These are phyloP conservation scores for Lasioglossum morio DNA, from an alignment of 2,888 invertebrate genomes.

Conservation along the genomic window DNA sequence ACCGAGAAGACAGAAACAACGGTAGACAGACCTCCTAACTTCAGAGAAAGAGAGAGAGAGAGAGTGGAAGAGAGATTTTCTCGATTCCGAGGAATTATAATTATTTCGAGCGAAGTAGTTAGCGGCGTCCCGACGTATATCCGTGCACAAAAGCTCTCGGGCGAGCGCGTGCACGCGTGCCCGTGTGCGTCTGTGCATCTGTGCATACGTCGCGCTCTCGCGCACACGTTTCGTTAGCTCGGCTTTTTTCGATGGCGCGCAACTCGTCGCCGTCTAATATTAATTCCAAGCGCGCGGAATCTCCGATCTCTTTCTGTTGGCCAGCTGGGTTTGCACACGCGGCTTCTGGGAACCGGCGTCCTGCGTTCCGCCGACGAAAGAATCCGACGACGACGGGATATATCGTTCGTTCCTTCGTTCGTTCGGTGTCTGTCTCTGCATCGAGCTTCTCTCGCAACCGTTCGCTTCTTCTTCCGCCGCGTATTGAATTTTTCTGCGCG, in stretches of 20 bases:
- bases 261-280: constrained; percentile 68
- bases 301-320: constrained; percentile 71
- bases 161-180: neutral
- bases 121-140: constrained; percentile 29
- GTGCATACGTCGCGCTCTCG: neutral
- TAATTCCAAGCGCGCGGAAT: constrained; percentile 74
- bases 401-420: constrained; percentile 78
- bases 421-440: constrained; percentile 73
- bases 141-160: constrained; percentile 32
- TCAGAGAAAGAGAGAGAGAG: neutral
- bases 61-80: neutral
- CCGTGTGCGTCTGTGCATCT: neutral
- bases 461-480: constrained; percentile 70
- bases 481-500: constrained; percentile 83
- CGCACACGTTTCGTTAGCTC: constrained; percentile 49
- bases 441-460: constrained; percentile 64
- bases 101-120: neutral
- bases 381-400: constrained; percentile 66
- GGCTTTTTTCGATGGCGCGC: constrained; percentile 62
- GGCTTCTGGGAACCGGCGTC: constrained; percentile 68
- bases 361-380: constrained; percentile 64
- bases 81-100: neutral
- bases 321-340: constrained; percentile 70
- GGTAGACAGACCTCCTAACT: neutral
- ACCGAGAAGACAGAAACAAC: neutral